Evolutionary conservation across 2,113 vertebrate species (phyloP).

Genomic region (Procapra przewalskii): DNA sequence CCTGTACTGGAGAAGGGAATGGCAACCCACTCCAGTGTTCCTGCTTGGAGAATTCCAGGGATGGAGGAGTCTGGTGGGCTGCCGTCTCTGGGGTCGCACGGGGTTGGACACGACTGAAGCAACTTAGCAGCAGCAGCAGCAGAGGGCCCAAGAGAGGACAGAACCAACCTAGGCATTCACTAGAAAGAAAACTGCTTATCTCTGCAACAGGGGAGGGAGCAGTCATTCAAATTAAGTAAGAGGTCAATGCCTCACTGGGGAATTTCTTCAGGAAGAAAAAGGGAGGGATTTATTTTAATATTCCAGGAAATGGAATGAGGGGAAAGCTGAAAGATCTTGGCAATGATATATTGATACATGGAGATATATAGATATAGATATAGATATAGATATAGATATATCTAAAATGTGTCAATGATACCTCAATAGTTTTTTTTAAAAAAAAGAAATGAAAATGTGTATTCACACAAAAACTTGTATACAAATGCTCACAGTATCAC

Average conservation of each 20-base stretch:
- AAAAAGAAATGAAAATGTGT: neutral
- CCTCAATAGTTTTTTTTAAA: neutral
- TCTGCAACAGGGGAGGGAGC: neutral
- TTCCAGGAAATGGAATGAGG: neutral
- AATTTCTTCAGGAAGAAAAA: neutral
- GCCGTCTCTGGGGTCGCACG: too few relatives aligned
- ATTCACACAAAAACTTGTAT: neutral
- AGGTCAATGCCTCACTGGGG: neutral
- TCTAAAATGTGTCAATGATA: neutral
- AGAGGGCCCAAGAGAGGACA: rapidly evolving
- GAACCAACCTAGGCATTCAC: rapidly evolving
- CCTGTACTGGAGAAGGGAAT: too few relatives aligned
- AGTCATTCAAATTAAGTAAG: neutral
- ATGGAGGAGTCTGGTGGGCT: too few relatives aligned
- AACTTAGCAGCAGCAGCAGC: too few relatives aligned
- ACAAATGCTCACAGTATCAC: neutral
- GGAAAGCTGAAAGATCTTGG: neutral
- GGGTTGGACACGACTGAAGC: too few relatives aligned
- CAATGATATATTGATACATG: neutral
- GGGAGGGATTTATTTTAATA: neutral
- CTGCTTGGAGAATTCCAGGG: too few relatives aligned
- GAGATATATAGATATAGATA: neutral
- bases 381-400: neutral
- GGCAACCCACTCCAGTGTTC: too few relatives aligned
- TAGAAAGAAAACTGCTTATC: neutral